These are phyloP conservation scores for Cottoperca gobio DNA, from an alignment of 2,797 vertebrate species.

Conservation along the genomic window DNA sequence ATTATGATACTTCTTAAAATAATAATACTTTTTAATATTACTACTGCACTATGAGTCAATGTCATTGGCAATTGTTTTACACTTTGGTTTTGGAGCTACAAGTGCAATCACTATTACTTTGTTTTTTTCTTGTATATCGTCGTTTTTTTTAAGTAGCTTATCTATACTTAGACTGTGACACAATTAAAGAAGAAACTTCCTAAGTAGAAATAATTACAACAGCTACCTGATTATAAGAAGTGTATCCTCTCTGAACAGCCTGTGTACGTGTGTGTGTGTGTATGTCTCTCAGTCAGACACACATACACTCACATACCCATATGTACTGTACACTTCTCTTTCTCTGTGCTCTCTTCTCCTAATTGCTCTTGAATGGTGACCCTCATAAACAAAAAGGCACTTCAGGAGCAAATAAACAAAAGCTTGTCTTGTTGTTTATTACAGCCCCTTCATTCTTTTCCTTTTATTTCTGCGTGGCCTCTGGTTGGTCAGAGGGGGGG, in stretches of 20 bases:
- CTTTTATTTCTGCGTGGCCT: conserved; percentile 56
- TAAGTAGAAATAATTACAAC: background rate
- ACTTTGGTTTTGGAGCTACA: too few relatives aligned
- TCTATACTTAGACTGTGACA: background rate
- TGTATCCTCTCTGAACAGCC: background rate
- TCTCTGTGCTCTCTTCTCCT: conserved; percentile 21
- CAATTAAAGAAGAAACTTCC: background rate
- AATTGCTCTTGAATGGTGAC: conserved; percentile 65
- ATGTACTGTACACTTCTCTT: background rate
- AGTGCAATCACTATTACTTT: too few relatives aligned
- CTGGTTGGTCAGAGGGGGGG: conserved; percentile 39
- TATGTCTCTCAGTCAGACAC: background rate
- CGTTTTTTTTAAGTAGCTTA: too few relatives aligned
- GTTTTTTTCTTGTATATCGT: too few relatives aligned
- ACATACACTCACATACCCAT: background rate
- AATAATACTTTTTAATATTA: too few relatives aligned
- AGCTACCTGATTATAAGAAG: background rate
- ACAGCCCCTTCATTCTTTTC: conserved; percentile 35
- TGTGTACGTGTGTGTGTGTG: conserved; percentile 2
- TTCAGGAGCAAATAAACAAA: conserved; percentile 60
- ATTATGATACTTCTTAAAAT: too few relatives aligned
- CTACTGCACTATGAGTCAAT: too few relatives aligned
- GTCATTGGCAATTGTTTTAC: too few relatives aligned
- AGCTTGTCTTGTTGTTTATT: conserved; percentile 59
- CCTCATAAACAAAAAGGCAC: conserved; percentile 58